phyloP scores from a whole-genome alignment of 2,888 invertebrate genomes.

The Fabriciana adippe region DNA sequence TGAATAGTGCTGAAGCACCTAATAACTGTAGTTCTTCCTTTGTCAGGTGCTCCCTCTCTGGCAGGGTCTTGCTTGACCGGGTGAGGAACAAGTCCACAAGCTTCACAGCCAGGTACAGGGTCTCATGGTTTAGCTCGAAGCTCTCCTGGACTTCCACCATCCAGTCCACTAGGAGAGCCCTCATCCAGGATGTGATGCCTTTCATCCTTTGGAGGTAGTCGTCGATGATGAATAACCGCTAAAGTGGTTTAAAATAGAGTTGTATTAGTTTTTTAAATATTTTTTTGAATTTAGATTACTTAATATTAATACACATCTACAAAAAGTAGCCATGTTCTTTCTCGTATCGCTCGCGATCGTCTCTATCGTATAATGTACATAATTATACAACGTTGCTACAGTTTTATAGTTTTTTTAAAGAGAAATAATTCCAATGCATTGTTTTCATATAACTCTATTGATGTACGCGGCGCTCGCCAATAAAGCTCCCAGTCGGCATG shows the following conservation, averaged over 20 bases:
- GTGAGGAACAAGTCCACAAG: slow-evolving; percentile 94
- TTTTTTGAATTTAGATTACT: neutral
- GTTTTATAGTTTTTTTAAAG: too few relatives aligned
- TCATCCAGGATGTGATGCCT: slow-evolving; percentile 92
- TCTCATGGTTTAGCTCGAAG: slow-evolving; percentile 99
- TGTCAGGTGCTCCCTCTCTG: slow-evolving; percentile 81
- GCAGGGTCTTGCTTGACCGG: slow-evolving; percentile 55
- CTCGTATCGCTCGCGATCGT: too few relatives aligned
- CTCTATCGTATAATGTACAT: too few relatives aligned
- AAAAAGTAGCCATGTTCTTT: too few relatives aligned
- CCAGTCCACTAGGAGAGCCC: slow-evolving; percentile 98
- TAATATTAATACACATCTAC: neutral
- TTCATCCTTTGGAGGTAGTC: slow-evolving; percentile 92
- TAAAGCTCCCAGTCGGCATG: too few relatives aligned
- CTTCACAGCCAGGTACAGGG: slow-evolving; percentile 97
- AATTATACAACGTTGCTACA: too few relatives aligned
- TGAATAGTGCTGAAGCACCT: slow-evolving; percentile 95
- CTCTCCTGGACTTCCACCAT: slow-evolving; percentile 99
- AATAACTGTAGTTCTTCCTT: slow-evolving; percentile 95
- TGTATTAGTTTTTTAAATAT: neutral
- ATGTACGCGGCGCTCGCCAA: too few relatives aligned
- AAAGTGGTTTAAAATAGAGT: slow-evolving; percentile 45
- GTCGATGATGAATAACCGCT: slow-evolving; percentile 86
- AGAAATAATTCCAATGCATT: too few relatives aligned
- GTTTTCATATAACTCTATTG: too few relatives aligned